Evolutionary conservation across 2,888 invertebrate genomes (phyloP), one percentile per base, ranked within the genome.

Genomic region (Anthoptus insignis): DNA sequence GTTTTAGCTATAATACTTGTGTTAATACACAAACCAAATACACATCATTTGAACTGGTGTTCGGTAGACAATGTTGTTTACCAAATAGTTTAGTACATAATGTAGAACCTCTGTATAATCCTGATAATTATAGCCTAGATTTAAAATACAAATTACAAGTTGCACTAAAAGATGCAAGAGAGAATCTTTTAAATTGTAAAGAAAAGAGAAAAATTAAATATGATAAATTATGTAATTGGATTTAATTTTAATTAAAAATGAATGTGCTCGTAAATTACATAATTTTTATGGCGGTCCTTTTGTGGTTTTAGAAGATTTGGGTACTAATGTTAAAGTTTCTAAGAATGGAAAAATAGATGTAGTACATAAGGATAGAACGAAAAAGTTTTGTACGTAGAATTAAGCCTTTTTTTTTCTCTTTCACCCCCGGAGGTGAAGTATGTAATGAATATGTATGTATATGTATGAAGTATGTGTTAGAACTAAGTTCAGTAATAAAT

Each of bases 31-130:
- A 47, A 37, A 67, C 60, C 1, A 56, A 45, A 21, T 64, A 53
- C 27, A 47, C 64, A 0, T 60, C 67, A 4, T 64, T 57, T 24
- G 64, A 67, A 39, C 42, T 68, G 16, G 65, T 63, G 9, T 67
- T 64, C 39, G 67, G 67, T 29, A 66, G 39, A 29, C 9, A 9
- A 22, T 56, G 67, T 59, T 42, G 16, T 39, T 16, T 64, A 11
- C 57, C 67, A 27, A 61, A 19, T 47, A 60, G 29, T 2, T 22
- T 66, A 32, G 1, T 3, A 32, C 29, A 5, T 22, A 7, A 39
- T 21, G 13, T 60, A 27, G 42, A 64, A 13, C 64, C 64, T 3
- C 47, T 66, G 16, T 64, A 69, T 39, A 60, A 60, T 8, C 8
- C 5, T 24, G 64, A 69, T 5, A 27, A 39, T 27, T 52, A 59